These are phyloP conservation scores for Triplophysa dalaica DNA, from an alignment of 2,113 vertebrate genomes.

Conservation along the genomic window DNA sequence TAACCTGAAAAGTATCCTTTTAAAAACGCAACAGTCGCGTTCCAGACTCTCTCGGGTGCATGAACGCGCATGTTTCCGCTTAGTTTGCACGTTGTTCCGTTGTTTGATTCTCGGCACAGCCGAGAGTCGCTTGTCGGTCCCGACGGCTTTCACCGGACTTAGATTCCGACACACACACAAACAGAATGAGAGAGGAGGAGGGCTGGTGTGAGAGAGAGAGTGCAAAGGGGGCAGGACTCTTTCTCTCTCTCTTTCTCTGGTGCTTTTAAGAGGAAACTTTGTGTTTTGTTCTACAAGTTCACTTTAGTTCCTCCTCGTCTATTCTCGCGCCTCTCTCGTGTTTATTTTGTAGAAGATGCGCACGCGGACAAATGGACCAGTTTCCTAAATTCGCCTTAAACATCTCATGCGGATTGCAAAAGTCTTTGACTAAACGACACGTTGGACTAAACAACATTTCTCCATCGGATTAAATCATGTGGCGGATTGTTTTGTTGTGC, in stretches of 20 bases:
- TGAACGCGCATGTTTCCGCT: no score
- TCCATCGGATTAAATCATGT: slow-evolving; percentile 60
- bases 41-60: no score
- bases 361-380: slow-evolving; percentile 46
- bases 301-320: slow-evolving; percentile 66
- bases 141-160: no score
- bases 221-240: no score
- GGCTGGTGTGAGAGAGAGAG: slow-evolving; percentile 69
- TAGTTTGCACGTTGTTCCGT: no score
- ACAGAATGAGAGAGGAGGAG: slow-evolving; percentile 22
- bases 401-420: not conserved
- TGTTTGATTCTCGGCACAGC: not conserved
- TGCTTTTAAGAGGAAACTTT: slow-evolving; percentile 81
- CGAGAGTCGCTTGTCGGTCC: no score
- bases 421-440: slow-evolving; percentile 4
- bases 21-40: no score
- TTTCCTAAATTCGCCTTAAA: not conserved
- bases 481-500: slow-evolving; percentile 65
- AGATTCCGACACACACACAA: slow-evolving; percentile 28
- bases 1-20: no score
- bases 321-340: slow-evolving; percentile 55
- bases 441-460: slow-evolving; percentile 50
- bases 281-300: slow-evolving; percentile 79
- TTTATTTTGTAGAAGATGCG: slow-evolving; percentile 64
- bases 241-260: slow-evolving; percentile 55